Conservation (phyloP, 2,797 vertebrate genomes). For the Vespertilio murinus region DNA sequence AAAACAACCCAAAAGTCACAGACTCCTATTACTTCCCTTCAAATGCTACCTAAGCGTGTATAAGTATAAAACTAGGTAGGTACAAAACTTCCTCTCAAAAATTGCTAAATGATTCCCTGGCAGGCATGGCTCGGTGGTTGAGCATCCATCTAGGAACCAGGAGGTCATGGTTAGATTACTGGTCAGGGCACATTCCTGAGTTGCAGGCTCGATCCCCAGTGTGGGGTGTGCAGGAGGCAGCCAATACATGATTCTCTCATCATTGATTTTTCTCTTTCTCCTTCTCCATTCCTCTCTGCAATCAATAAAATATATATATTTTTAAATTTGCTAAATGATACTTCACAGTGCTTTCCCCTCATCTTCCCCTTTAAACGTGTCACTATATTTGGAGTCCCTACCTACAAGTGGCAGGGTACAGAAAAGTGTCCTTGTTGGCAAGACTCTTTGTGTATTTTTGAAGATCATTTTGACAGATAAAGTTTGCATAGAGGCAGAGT, state of each 20-base stretch:
- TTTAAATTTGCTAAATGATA: not conserved
- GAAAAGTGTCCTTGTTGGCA: too few relatives aligned
- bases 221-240: too few relatives aligned
- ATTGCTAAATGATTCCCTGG: not conserved
- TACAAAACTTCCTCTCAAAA: not conserved
- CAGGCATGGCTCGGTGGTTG: too few relatives aligned
- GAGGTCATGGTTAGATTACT: too few relatives aligned
- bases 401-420: rapidly evolving
- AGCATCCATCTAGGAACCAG: too few relatives aligned
- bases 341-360: rapidly evolving
- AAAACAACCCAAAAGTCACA: not conserved
- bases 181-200: too few relatives aligned
- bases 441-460: not conserved
- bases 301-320: too few relatives aligned
- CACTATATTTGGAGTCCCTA: rapidly evolving
- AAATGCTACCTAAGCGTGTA: not conserved
- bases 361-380: not conserved
- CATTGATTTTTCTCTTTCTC: too few relatives aligned
- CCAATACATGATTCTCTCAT: too few relatives aligned
- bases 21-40: not conserved
- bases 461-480: not conserved
- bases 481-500: not conserved
- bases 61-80: not conserved
- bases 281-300: too few relatives aligned
- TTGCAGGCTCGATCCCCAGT: too few relatives aligned